A percentile compares a stretch with the other conserved stretches of the same genome.
These are phyloP conservation scores for Neoniphon sammara DNA, from an alignment of 2,797 vertebrate genomes.

Conservation along the genomic window DNA sequence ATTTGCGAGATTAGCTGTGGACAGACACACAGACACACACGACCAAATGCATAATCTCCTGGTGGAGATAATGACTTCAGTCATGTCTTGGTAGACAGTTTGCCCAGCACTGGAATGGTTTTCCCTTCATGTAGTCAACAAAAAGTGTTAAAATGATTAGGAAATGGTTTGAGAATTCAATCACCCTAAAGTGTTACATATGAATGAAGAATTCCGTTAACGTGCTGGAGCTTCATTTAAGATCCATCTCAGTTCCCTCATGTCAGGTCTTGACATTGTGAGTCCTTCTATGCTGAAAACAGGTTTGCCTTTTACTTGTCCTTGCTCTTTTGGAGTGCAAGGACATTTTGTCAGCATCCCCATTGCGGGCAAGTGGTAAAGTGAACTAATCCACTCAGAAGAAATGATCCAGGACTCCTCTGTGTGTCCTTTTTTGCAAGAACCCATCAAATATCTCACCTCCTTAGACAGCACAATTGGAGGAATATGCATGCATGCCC, in stretches of 20 bases:
- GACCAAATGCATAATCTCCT: too few relatives aligned
- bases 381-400: slow-evolving; percentile 19
- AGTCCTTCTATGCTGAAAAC: not conserved
- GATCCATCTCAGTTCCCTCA: not conserved
- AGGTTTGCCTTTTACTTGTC: not conserved
- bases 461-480: slow-evolving; percentile 11
- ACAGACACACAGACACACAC: too few relatives aligned
- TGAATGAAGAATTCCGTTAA: too few relatives aligned
- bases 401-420: slow-evolving; percentile 4
- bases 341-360: slow-evolving; percentile 11
- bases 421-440: slow-evolving; percentile 6
- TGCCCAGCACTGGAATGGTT: slow-evolving; percentile 8
- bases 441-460: slow-evolving; percentile 16
- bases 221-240: not conserved
- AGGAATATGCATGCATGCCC: slow-evolving; percentile 45
- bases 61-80: slow-evolving; percentile 8
- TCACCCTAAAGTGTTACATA: too few relatives aligned
- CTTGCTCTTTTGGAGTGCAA: slow-evolving; percentile 3
- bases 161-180: too few relatives aligned
- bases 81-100: slow-evolving; percentile 10
- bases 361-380: not conserved
- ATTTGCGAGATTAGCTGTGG: too few relatives aligned
- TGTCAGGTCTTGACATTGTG: not conserved
- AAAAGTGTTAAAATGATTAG: too few relatives aligned
- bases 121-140: not conserved